Evolutionary conservation across 2,888 invertebrate species (phyloP), one percentile per base, ranked within the genome.

Genomic region (Thymelicus lineola): DNA sequence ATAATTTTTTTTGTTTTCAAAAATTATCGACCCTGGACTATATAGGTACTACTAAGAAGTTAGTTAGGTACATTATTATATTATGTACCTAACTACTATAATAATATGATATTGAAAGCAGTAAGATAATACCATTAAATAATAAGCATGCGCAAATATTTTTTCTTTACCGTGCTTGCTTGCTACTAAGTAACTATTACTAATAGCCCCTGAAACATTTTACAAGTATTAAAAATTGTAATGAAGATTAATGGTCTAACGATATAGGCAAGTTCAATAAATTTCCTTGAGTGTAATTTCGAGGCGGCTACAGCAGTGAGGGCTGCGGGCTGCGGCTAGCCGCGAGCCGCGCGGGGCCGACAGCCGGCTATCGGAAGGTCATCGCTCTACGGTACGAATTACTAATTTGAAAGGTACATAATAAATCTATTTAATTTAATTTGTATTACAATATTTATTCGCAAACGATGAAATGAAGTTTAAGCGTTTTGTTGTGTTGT

Each of bases 191-290:
- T 50, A 12, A 9, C 50, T 17, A 38, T 9, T 14, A 9, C 50
- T 50, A 50, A 17, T 50, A 28, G 7, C 9, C 6, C 7, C 9
- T 50, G 17, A 3, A 12, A 55, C 55, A 28, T 55, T 55, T 28
- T 55, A 28, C 28, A 28, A 28, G 28, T 28, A 55, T 55, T 55
- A 28, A 55, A 53, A 38, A 20, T 53, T 20, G 12, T 64, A 55
- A 64, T 64, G 45, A 46, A 65, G 46, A 65, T 35, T 38, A 57
- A 65, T 57, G 57, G 65, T 35, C 35, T 28, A 57, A 10, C 65
- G 15, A 64, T 55, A 53, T 55, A 20, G 28, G 28, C 28, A 28
- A 38, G 63, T 15, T 48, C 35, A n/a, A 15, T 55, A 53, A 66
- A 66, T 67, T 60, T 60, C 59, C 38, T 48, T 50, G 17, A 15